These are phyloP conservation scores for Aplochiton taeniatus DNA, from an alignment of 2,797 vertebrate species.

Conservation along the genomic window DNA sequence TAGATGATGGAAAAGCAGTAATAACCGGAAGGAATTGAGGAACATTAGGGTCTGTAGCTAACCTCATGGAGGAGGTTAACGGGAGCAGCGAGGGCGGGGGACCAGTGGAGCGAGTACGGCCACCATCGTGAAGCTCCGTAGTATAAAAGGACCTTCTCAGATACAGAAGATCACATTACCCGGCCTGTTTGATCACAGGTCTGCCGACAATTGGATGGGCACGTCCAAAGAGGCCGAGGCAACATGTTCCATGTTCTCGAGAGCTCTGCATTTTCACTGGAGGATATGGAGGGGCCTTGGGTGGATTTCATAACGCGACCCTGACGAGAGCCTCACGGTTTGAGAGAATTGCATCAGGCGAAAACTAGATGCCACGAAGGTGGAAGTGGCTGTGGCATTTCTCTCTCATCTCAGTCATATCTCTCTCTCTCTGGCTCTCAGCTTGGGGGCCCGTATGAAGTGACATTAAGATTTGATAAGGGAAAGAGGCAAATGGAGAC, in stretches of 20 bases:
- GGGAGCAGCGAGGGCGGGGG: constrained; percentile 24
- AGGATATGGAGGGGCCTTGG: not conserved
- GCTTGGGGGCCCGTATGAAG: constrained; percentile 31
- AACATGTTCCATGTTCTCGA: constrained; percentile 17
- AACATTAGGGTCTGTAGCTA: constrained; percentile 66
- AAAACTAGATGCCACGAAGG: constrained; percentile 22
- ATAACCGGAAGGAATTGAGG: constrained; percentile 69
- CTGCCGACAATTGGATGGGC: constrained; percentile 24
- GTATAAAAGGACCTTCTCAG: constrained; percentile 60
- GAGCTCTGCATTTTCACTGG: constrained; percentile 22
- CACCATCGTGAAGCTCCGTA: constrained; percentile 29
- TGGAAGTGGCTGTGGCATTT: constrained; percentile 14
- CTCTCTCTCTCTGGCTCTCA: constrained; percentile 1
- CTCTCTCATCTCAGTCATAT: constrained; percentile 33
- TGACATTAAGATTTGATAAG: too few relatives aligned
- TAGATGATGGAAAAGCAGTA: constrained; percentile 31
- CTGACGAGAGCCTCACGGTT: constrained; percentile 6
- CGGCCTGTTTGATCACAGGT: constrained; percentile 49
- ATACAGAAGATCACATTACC: constrained; percentile 65
- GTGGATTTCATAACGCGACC: constrained; percentile 10
- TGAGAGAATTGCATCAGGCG: constrained; percentile 25
- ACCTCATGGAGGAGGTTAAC: constrained; percentile 65
- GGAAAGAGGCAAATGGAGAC: too few relatives aligned
- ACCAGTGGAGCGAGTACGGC: constrained; percentile 40
- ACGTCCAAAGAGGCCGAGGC: constrained; percentile 56